phyloP scores from a whole-genome alignment of 2,888 invertebrate species.

The Craniophora ligustri region DNA sequence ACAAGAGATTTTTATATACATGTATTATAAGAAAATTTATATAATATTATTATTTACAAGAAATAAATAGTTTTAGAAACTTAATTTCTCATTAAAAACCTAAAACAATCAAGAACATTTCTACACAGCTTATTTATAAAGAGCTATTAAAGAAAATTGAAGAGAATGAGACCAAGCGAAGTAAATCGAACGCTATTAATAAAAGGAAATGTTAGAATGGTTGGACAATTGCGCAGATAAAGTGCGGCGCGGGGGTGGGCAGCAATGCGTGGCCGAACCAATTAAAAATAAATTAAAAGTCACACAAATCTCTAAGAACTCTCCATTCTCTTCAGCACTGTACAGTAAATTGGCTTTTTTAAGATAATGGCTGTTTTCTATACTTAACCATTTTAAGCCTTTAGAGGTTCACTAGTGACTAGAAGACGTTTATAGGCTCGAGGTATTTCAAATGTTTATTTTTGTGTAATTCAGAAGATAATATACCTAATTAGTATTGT shows the following conservation, averaged over 20 bases:
- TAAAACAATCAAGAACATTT: constrained; percentile 18
- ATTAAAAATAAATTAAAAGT: constrained; percentile 53
- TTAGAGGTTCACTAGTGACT: too few relatives aligned
- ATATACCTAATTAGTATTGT: too few relatives aligned
- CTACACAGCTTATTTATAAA: not conserved
- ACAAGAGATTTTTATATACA: too few relatives aligned
- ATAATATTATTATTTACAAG: too few relatives aligned
- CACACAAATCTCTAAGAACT: constrained; percentile 28
- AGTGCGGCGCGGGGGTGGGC: constrained; percentile 20
- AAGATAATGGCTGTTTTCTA: constrained; percentile 17
- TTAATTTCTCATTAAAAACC: too few relatives aligned
- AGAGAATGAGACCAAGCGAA: not conserved
- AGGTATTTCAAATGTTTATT: too few relatives aligned
- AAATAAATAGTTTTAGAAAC: too few relatives aligned
- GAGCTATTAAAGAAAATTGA: constrained; percentile 8
- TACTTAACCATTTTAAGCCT: too few relatives aligned
- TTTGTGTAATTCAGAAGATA: too few relatives aligned
- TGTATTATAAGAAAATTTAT: too few relatives aligned
- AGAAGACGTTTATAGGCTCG: too few relatives aligned
- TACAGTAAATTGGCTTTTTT: constrained; percentile 23
- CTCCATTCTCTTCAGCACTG: constrained; percentile 21
- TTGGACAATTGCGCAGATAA: constrained; percentile 26
- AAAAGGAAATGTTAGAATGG: constrained; percentile 12
- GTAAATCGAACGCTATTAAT: constrained; percentile 11
- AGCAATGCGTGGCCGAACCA: constrained; percentile 28